Percentiles rank a stretch among this genome's conserved stretches.
Evolutionary conservation across 2,797 vertebrate genomes (phyloP).

Genomic region (Eulemur mongoz): DNA sequence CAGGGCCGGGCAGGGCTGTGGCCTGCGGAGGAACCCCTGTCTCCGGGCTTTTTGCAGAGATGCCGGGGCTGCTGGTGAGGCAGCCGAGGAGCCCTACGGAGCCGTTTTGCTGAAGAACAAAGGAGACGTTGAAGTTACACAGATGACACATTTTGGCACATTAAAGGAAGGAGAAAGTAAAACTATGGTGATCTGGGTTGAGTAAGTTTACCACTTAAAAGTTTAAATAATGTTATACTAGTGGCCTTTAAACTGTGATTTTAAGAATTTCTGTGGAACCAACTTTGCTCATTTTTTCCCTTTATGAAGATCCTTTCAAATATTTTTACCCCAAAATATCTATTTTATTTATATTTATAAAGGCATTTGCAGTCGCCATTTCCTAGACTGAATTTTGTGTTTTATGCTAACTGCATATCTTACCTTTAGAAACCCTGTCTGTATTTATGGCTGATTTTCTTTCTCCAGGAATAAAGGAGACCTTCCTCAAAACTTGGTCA

Average conservation of each 20-base stretch:
- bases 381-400: neutral
- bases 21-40: neutral
- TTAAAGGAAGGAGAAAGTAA: slow-evolving; percentile 87
- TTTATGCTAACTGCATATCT: neutral
- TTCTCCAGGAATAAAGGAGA: slow-evolving; percentile 91
- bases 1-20: too few species aligned
- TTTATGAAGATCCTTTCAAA: neutral
- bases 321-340: neutral
- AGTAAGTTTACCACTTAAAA: slow-evolving; percentile 87
- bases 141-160: slow-evolving; percentile 89
- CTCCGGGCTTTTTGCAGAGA: slow-evolving; percentile 52
- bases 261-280: neutral
- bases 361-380: neutral
- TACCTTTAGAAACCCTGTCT: neutral
- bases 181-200: slow-evolving; percentile 90
- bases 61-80: neutral
- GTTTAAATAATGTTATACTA: too few species aligned
- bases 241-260: neutral
- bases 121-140: slow-evolving; percentile 89
- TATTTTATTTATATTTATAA: neutral
- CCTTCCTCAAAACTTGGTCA: slow-evolving; percentile 87
- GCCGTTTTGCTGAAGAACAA: slow-evolving; percentile 88
- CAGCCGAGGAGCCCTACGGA: slow-evolving; percentile 65
- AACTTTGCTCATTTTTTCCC: neutral
- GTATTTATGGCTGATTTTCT: neutral